Base-by-base conservation (phyloP, 2,797 vertebrate species). In the Hypotaenidia philippensis region DNA sequence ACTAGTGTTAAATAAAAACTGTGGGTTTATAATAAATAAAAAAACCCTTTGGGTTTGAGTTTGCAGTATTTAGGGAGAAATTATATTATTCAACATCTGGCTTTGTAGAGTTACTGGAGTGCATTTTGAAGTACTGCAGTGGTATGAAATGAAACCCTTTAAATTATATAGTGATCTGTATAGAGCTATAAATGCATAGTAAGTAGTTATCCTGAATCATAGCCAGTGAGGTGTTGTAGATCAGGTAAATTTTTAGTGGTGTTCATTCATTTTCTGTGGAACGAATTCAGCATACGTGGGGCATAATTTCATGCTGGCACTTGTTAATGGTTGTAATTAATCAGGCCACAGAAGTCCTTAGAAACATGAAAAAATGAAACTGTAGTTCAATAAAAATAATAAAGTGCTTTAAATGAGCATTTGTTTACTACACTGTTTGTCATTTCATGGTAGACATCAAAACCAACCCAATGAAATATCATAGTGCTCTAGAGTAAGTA, bases 351-450 rank as follows among this genome's bases (percentile, higher is more conserved):
- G 57, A 93, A 74, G 74, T 77, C 76, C 49, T 87, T 83, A 77
- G 72, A 91, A 92, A 94, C 36, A 57, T 21, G 49, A 92, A 61
- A 84, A 87, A 89, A 81, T 27, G n/a, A 96, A 96, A 72, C 69
- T 93, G 75, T 78, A 84, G 79, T 95, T 97, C 95, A 83, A 75
- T 84, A 87, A 94, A 89, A 96, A 96, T 82, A 63, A 94, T 97
- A 97, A 98, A 97, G 97, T 98, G 97, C 97, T 98, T 96, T 91
- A 71, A 52, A 95, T 66, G 77, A 95, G 74, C 25, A 53, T 95
- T 85, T 95, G 69, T 83, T 94, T 85, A 93, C 89, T 94, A 80
- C 26, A 34, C 81, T 89, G 80, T 83, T 94, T 91, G 70, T 95
- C 21, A 31, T 78, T 85, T 95, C 80, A 78, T 34, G 45, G 47